Base-by-base conservation (phyloP, 35 echinoderm and acorn worm species). In the Ophiothrix spiculata region DNA sequence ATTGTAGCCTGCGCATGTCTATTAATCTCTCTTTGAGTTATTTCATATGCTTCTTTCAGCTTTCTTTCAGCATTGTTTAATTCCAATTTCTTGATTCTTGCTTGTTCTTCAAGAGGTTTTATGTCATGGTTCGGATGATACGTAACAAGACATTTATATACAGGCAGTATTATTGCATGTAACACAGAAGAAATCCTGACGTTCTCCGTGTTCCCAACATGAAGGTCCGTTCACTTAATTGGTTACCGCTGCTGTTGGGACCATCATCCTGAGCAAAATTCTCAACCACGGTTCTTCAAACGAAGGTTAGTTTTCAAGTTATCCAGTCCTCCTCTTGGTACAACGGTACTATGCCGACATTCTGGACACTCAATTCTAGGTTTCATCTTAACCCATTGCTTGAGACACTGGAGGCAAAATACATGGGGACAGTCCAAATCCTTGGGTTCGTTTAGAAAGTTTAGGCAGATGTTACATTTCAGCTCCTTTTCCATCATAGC, bases 241-340 rank as follows among this genome's bases (percentile, higher is more conserved):
- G n/a, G n/a, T n/a, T n/a, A n/a, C n/a, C n/a, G n/a, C n/a, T n/a
- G n/a, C n/a, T n/a, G n/a, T n/a, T n/a, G n/a, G n/a, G n/a, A n/a
- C n/a, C n/a, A n/a, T n/a, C n/a, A n/a, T n/a, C n/a, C n/a, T n/a
- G n/a, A n/a, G n/a, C n/a, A n/a, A n/a, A n/a, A n/a, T n/a, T n/a
- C n/a, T n/a, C n/a, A n/a, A n/a, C n/a, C n/a, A n/a, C n/a, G n/a
- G n/a, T n/a, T n/a, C n/a, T n/a, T n/a, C n/a, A n/a, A n/a, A n/a
- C n/a, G n/a, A n/a, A n/a, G n/a, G n/a, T n/a, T n/a, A n/a, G 60
- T 69, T 69, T 69, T 69, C 25, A 69, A 69, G 60, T 69, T 69
- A 1, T 2, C 1, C 60, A 69, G 29, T 69, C 60, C 60, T 4
- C 60, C 60, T 6, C 17, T n/a, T 25, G 60, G 60, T 69, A 69